phyloP scores from a whole-genome alignment of 2,888 invertebrate species.

The Drosophila diplacantha region DNA sequence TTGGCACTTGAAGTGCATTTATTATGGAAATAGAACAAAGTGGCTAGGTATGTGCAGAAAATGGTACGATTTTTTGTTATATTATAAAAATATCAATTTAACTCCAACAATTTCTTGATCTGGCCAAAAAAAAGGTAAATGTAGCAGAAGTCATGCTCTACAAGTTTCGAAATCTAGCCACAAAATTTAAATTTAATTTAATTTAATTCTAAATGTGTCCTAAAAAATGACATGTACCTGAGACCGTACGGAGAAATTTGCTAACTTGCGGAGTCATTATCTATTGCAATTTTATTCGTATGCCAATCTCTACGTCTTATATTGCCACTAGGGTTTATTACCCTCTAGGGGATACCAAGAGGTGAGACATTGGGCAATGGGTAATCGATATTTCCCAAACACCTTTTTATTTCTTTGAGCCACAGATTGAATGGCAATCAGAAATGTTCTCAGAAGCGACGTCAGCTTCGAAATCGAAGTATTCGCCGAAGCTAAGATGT shows the following conservation, averaged over 20 bases:
- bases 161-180: too few species aligned
- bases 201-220: too few species aligned
- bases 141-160: too few species aligned
- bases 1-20: neutral
- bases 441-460: conserved; percentile 5
- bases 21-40: neutral
- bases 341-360: neutral
- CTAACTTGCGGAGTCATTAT: too few species aligned
- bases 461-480: conserved; percentile 10
- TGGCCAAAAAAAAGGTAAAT: too few species aligned
- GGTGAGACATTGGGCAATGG: neutral
- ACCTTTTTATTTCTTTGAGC: neutral
- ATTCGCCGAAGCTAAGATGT: conserved; percentile 11
- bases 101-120: too few species aligned
- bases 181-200: too few species aligned
- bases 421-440: neutral
- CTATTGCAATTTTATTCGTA: neutral
- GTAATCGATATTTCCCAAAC: conserved; percentile 19
- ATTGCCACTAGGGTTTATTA: neutral
- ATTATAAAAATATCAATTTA: neutral
- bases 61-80: neutral
- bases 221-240: too few species aligned
- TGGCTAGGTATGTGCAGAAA: too few species aligned
- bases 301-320: neutral
- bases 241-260: too few species aligned